Evolutionary conservation across 1,140 invertebrate species (phyloP).

Genomic region (Brevipalpus yothersi): DNA sequence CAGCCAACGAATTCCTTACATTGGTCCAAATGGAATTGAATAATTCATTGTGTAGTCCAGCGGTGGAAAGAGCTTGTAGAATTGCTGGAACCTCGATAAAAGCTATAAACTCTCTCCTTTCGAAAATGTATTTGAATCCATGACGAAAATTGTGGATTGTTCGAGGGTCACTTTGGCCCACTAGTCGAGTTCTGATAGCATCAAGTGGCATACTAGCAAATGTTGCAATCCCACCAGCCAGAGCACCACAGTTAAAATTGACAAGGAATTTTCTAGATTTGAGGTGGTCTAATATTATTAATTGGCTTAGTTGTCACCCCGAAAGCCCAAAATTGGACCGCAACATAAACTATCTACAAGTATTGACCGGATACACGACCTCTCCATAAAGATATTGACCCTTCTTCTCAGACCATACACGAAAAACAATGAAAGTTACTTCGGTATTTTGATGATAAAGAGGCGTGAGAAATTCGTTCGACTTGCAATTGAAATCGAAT

Average conservation of each 20-base stretch:
- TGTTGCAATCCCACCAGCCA: slow-evolving; percentile 52
- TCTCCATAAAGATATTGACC: slow-evolving; percentile 57
- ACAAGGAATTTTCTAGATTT: slow-evolving; percentile 20
- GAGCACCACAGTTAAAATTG: slow-evolving; percentile 48
- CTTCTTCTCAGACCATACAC: slow-evolving; percentile 55
- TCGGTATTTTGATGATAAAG: slow-evolving; percentile 46
- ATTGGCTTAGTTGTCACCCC: slow-evolving; percentile 22
- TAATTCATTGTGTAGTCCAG: slow-evolving; percentile 48
- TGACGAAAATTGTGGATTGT: slow-evolving; percentile 40
- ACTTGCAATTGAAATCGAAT: slow-evolving; percentile 82
- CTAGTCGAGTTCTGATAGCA: slow-evolving; percentile 69
- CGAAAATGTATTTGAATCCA: slow-evolving; percentile 31
- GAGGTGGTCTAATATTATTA: not conserved
- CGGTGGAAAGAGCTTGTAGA: slow-evolving; percentile 59
- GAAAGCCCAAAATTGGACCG: slow-evolving; percentile 33
- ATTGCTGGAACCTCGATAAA: slow-evolving; percentile 67
- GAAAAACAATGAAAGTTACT: slow-evolving; percentile 46
- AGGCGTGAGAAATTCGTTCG: slow-evolving; percentile 42
- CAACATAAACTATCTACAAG: slow-evolving; percentile 64
- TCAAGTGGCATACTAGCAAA: slow-evolving; percentile 65
- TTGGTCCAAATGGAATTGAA: slow-evolving; percentile 10
- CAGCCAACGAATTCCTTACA: not conserved
- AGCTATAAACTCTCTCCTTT: slow-evolving; percentile 37
- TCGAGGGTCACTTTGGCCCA: slow-evolving; percentile 61
- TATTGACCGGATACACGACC: slow-evolving; percentile 79